Base-by-base conservation (phyloP, 1,140 invertebrate species). In the Achatina immaculata region DNA sequence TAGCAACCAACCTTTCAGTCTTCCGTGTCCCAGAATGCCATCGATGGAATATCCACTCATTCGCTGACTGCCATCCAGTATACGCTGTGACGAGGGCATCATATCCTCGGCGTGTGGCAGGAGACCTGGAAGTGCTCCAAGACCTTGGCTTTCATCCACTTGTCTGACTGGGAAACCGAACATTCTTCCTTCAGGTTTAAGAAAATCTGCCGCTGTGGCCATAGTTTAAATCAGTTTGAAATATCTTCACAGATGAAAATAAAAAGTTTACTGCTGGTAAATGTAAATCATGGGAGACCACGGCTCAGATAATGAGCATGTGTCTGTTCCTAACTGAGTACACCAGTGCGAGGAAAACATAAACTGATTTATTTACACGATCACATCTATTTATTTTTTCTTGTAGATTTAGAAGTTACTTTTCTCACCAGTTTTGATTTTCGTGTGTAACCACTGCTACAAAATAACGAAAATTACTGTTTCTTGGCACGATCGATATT, bases 11-110 rank as follows among this genome's bases (percentile, higher is more conserved):
- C 71, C 71, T 73, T 73, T 73, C 1, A 73, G 43, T 11, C 71
- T 6, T 45, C 71, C 71, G 36, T 73, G 71, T 24, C 71, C 71
- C 11, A 73, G 43, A 45, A 73, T 73, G 1, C 71, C 71, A 31
- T 73, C 71, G 40, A 73, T 73, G 9, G 71, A 73, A 48, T 73
- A 73, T 34, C 71, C 71, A 21, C 48, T 73, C 71, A 73, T 73
- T 31, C 71, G 31, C 43, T 73, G 71, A 34, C 31, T 73, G 28
- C n/a, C 71, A n/a, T 73, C 71, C 71, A 73, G 2, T 24, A 34
- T 34, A 19, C 71, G 28, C 28, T 48, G 71, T 2, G 42, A 28
- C 24, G 36, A 7, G 1, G 68, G 6, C 71, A 73, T 73, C 71
- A 51, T 73, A 31, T 73, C 71, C 2, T 73, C 71, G n/a, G 71